Evolutionary conservation across 2,797 vertebrate species (phyloP), one percentile per base, ranked within the genome.

Genomic region (Enteromius fasciolatus): DNA sequence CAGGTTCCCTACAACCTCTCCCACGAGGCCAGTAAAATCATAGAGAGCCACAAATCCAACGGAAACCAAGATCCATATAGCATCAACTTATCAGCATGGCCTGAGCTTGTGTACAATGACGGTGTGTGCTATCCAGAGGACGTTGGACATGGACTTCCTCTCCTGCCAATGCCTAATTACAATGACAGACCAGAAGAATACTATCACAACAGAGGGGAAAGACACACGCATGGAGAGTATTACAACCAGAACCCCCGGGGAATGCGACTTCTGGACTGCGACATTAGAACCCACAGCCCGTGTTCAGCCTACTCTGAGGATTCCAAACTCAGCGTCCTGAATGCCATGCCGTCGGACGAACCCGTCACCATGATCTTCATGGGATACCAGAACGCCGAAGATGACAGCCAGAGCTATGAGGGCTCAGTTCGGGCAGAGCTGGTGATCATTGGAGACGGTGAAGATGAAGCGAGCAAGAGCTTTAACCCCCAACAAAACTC

Each of bases 351-450:
- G 33, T 91, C 93, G 3, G 91, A 94, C 0, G 92, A 95, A 61
- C 94, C 97, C 0, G 91, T 99, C 68, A 98, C 97, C 0, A 98
- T 99, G 97, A 94, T 99, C 87, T 99, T 99, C 90, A 98, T 99
- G 96, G 98, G 98, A 3, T 99, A 97, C 50, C 95, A 98, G 87
- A 94, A 93, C 0, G 88, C 95, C 6, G 95, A 95, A 0, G 95
- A 93, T 10, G 91, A 96, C 0, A 59, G 33, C 20, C 88, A 94
- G 0, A 95, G 94, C 0, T 95, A 96, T 0, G 96, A 96, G 9
- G 89, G 95, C 79, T 94, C 87, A 7, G 64, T 98, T 86, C 95
- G 90, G 1, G 97, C 97, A 0, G 97, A 99, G 89, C 83, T 99
- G 36, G 95, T 99, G 2, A 89, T 97, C 76, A 95, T 99, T 18